These are phyloP conservation scores for Protomyctophum bolini DNA, from an alignment of 2,113 vertebrate species.

Conservation along the genomic window DNA sequence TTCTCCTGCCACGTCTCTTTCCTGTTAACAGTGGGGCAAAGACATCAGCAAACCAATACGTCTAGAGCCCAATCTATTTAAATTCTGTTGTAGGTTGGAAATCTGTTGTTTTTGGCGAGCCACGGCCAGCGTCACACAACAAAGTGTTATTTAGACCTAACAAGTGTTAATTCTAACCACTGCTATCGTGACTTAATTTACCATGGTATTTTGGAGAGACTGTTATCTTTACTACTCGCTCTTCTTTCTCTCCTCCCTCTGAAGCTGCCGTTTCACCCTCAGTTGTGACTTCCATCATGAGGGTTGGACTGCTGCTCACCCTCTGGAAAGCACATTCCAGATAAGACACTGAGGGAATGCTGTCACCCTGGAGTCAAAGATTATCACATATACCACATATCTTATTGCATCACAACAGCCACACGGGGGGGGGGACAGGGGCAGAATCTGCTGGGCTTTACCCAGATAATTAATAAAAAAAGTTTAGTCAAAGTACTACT, in stretches of 20 bases:
- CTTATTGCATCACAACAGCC: no score
- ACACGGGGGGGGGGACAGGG: no score
- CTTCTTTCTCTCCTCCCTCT: conserved; percentile 39
- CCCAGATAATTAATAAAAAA: no score
- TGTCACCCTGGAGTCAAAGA: conserved; percentile 37
- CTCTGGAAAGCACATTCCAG: conserved; percentile 42
- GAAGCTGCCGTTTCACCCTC: conserved; percentile 47
- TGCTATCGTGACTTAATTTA: conserved; percentile 29
- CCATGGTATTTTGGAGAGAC: conserved; percentile 26
- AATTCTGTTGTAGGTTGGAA: no score
- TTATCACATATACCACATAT: neutral
- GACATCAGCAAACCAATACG: conserved; percentile 2
- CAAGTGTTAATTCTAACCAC: neutral
- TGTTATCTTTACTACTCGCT: conserved; percentile 32
- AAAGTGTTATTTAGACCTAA: no score
- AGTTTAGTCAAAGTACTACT: no score
- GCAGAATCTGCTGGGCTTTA: no score
- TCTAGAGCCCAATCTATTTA: neutral
- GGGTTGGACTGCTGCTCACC: conserved; percentile 47
- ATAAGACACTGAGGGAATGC: conserved; percentile 28
- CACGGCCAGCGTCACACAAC: no score
- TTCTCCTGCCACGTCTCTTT: conserved; percentile 41
- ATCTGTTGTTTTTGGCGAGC: no score
- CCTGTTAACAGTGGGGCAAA: conserved; percentile 23
- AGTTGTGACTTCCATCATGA: conserved; percentile 59